These are phyloP conservation scores for Lithosia quadra DNA, from an alignment of 2,888 invertebrate genomes.

Conservation along the genomic window DNA sequence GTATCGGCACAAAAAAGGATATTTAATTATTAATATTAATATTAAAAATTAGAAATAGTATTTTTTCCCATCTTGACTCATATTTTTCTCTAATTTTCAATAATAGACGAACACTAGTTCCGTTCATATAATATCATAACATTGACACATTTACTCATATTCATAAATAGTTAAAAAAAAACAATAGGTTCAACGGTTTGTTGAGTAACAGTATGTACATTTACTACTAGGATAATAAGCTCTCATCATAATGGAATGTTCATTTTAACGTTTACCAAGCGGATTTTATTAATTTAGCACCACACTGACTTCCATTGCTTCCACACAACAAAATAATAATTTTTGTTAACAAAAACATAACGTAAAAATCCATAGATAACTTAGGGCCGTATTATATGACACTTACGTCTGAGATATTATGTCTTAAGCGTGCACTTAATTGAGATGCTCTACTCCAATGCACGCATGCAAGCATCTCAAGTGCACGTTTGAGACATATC, in stretches of 20 bases:
- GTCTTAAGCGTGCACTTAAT: too few relatives aligned
- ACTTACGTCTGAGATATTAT: too few relatives aligned
- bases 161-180: constrained; percentile 24
- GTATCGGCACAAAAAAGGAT: too few relatives aligned
- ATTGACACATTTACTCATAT: constrained; percentile 16
- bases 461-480: too few relatives aligned
- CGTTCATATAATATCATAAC: constrained; percentile 6
- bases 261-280: constrained; percentile 37
- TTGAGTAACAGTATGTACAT: constrained; percentile 61
- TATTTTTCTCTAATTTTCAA: too few relatives aligned
- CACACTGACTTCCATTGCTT: constrained; percentile 28
- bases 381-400: too few relatives aligned
- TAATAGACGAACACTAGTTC: background rate
- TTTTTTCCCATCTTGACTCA: too few relatives aligned
- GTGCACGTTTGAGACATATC: too few relatives aligned
- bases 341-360: constrained; percentile 2
- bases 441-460: too few relatives aligned
- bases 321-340: background rate
- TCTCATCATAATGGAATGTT: constrained; percentile 78
- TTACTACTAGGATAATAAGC: constrained; percentile 72
- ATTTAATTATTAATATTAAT: too few relatives aligned
- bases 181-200: constrained; percentile 44
- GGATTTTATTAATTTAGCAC: constrained; percentile 36
- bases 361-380: background rate
- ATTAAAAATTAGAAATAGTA: too few relatives aligned